Base-by-base conservation (phyloP, 2,888 invertebrate genomes). In the Podotricha telesiphe region DNA sequence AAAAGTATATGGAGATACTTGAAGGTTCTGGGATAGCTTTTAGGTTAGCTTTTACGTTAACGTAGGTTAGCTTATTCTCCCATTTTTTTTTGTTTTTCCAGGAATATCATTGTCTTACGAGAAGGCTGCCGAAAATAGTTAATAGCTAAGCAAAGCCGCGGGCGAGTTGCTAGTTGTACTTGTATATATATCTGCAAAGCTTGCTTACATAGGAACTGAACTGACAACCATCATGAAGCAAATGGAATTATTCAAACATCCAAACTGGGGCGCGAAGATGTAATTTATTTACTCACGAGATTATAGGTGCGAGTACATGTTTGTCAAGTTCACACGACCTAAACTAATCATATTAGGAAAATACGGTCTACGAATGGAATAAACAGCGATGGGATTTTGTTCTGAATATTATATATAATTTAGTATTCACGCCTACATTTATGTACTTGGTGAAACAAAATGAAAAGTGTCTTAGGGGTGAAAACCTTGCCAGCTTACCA, bases 321-420 rank as follows among this genome's bases (percentile, higher is more conserved):
- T 20, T 40, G 50, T 51, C 40, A 22, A 20, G 20, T 64, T 51
- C 17, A 40, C 19, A 37, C 20, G 37, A 20, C 15, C 20, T 17
- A n/a, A 40, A 63, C 28, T 50, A 50, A 50, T 63, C 34, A 47
- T 34, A 53, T 53, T 53, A 53, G 53, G 28, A 34, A 53, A 53
- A 53, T 22, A 53, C 53, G 53, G n/a, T 34, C 34, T 53, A 53
- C n/a, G 53, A 53, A 53, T 53, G 17, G 17, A n/a, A 53, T 34
- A 53, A 53, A 10, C 10, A 15, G 15, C 28, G 28, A 22, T 0
- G 7, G n/a, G 28, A 0, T 34, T 53, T 53, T 53, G 53, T 53
- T 53, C 53, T 53, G 8, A 28, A n/a, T 53, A 28, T n/a, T n/a
- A 34, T 53, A 4, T 53, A 53, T n/a, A 34, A 53, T 53, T 34